Conservation (phyloP, 1,140 invertebrate species). For the Lepidurus arcticus region DNA sequence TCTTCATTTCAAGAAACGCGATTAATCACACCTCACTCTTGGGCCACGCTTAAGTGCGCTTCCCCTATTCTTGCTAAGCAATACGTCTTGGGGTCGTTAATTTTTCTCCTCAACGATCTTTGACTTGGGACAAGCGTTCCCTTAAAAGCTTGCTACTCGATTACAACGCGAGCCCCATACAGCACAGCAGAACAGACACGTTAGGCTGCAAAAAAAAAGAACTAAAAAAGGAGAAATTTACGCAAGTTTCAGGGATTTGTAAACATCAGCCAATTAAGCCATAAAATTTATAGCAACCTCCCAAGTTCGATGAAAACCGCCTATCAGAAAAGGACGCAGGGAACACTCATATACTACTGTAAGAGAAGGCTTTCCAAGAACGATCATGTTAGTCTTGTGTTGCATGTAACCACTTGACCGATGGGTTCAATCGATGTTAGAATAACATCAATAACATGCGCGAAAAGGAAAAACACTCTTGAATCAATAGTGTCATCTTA, state of each 20-base stretch:
- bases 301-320: background rate
- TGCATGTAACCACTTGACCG: background rate
- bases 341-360: background rate
- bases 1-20: background rate
- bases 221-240: background rate
- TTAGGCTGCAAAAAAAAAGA: background rate
- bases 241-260: background rate
- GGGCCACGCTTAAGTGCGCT: background rate
- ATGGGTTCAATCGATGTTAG: too few species aligned
- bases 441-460: too few species aligned
- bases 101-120: constrained; percentile 13
- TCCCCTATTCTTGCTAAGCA: background rate
- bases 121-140: background rate
- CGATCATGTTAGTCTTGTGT: background rate
- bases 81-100: constrained; percentile 1
- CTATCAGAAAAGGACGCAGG: background rate
- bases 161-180: background rate
- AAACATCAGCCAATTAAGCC: constrained; percentile 11
- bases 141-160: constrained; percentile 18
- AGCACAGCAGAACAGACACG: background rate
- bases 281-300: constrained; percentile 19
- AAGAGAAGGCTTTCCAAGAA: background rate
- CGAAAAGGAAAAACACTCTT: too few species aligned
- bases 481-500: too few species aligned
- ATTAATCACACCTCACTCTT: constrained; percentile 22